Base-by-base conservation (phyloP, 2,113 vertebrate genomes). In the Mastomys natalensis region DNA sequence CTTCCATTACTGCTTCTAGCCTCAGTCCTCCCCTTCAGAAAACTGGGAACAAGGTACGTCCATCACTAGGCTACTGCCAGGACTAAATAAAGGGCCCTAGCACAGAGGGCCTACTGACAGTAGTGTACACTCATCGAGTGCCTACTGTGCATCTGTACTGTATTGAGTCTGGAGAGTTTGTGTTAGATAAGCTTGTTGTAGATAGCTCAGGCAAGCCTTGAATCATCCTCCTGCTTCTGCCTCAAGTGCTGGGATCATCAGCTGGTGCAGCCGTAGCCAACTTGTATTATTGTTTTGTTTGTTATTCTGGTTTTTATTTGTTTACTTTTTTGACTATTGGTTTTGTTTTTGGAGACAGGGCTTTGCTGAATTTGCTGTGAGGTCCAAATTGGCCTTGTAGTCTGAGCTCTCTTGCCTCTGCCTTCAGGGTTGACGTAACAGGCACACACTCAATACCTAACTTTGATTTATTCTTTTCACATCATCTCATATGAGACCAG, bases 11-110 rank as follows among this genome's bases (percentile, higher is more conserved):
- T 58, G 48, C 34, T 87, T 87, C 88, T 66, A 89, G 43, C 89
- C 89, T 91, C 91, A 13, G 31, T 70, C 87, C 91, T 62, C 43
- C 64, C 60, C 91, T 77, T 78, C n/a, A 34, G 22, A n/a, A 73
- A 89, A 90, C 84, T 80, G 62, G 73, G 64, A 48, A 55, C 66
- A 48, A 37, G 40, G n/a, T 37, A 21, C 76, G 22, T 45, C 31
- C 37, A 8, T 77, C 8, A 51, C 51, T 19, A 8, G 86, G 37
- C 5, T 1, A 21, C 21, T 5, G 17, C 62, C 62, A 31, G 31
- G 43, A 29, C 19, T 15, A 12, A n/a, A 13, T 7, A 5, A 34
- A 34, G 77, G 62, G 37, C 11, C 31, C 24, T 70, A 64, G 58
- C 80, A 34, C 0, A 84, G 80, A 53, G 29, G 29, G 40, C 53